Evolutionary conservation across 2,888 invertebrate species (phyloP).

Genomic region (Leptinotarsa rubiginosa): DNA sequence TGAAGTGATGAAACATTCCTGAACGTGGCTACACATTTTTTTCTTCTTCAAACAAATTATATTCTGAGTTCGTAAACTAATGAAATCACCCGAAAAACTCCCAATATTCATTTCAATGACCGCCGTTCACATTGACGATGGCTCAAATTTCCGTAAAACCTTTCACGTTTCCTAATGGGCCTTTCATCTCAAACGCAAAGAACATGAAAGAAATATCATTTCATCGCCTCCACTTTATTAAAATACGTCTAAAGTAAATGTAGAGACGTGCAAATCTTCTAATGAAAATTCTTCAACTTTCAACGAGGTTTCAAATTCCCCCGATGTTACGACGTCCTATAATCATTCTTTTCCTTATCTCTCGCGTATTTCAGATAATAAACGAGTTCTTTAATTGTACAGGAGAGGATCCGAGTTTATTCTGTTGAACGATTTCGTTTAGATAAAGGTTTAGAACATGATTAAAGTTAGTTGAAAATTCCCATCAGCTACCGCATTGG

Average conservation of each 20-base stretch:
- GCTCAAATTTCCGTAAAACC: conserved; percentile 14
- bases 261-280: conserved; percentile 33
- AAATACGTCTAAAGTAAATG: conserved; percentile 28
- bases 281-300: conserved; percentile 38
- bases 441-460: background rate
- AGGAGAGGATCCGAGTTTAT: conserved; percentile 19
- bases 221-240: conserved; percentile 32
- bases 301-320: conserved; percentile 36
- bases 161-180: conserved; percentile 16
- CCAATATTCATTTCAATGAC: background rate
- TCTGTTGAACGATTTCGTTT: conserved; percentile 24
- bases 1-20: too few relatives aligned
- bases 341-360: conserved; percentile 38
- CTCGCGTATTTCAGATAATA: conserved; percentile 27
- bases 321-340: conserved; percentile 30
- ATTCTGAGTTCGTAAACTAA: background rate
- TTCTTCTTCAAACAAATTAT: background rate
- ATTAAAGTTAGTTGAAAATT: background rate
- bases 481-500: too few relatives aligned
- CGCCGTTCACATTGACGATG: background rate
- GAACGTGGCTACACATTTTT: too few relatives aligned
- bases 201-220: conserved; percentile 27
- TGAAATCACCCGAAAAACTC: background rate
- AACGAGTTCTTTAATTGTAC: conserved; percentile 37
- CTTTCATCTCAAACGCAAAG: conserved; percentile 21